Percentiles rank a stretch among this genome's conserved stretches.
phyloP scores from a whole-genome alignment of 2,113 vertebrate species.

The Sclerurus mexicanus region DNA sequence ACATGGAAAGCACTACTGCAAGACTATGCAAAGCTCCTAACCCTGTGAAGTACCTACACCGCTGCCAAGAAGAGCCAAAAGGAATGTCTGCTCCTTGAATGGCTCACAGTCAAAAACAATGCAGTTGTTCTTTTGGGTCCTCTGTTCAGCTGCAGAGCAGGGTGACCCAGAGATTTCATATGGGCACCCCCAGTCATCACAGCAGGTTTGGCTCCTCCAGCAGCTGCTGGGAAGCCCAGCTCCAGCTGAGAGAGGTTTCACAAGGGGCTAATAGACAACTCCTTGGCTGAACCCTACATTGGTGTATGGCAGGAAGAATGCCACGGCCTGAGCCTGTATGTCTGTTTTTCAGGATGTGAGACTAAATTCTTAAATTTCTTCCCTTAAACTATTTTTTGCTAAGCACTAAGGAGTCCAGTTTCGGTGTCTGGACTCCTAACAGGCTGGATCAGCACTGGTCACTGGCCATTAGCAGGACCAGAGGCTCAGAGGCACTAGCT shows the following conservation, averaged over 20 bases:
- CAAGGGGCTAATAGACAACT: neutral
- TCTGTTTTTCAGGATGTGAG: neutral
- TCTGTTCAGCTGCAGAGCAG: neutral
- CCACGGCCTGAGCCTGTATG: accelerated
- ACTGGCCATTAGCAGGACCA: neutral
- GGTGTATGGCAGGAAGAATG: neutral
- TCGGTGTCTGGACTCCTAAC: neutral
- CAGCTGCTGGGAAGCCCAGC: neutral
- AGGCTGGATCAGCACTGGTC: neutral
- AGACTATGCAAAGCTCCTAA: neutral
- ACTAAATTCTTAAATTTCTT: neutral
- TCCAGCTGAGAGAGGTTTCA: neutral
- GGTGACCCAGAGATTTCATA: neutral
- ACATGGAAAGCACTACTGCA: neutral
- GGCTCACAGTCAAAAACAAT: neutral
- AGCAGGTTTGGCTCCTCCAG: neutral
- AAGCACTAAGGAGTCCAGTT: neutral
- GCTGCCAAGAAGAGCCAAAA: neutral
- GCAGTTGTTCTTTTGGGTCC: neutral
- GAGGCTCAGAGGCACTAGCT: neutral
- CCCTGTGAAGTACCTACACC: neutral
- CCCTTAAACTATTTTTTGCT: neutral
- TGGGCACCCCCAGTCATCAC: neutral
- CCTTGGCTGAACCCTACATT: neutral
- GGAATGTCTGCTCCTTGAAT: neutral